Evolutionary conservation across 1,140 invertebrate species (phyloP).

Genomic region (Diprion similis): DNA sequence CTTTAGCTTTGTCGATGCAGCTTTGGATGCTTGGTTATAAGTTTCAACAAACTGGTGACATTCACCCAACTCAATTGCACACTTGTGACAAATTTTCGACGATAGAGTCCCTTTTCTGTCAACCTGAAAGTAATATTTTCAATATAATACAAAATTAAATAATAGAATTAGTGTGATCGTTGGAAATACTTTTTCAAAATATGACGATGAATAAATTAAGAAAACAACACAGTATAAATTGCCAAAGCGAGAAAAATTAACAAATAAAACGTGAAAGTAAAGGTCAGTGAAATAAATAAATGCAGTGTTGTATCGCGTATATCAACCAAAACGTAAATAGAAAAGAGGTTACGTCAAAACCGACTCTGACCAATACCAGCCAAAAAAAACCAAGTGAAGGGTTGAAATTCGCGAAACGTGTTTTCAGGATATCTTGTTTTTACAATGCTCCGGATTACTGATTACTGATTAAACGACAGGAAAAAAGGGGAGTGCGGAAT

Average conservation of each 20-base stretch:
- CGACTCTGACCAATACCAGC: too few species aligned
- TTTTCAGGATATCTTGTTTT: too few species aligned
- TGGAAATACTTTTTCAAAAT: neutral
- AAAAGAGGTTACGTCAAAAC: too few species aligned
- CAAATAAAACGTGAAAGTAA: neutral
- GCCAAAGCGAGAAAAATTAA: conserved; percentile 11
- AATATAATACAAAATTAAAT: too few species aligned
- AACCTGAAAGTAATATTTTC: neutral
- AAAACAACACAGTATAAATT: neutral
- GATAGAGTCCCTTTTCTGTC: conserved; percentile 33
- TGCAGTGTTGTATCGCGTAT: neutral
- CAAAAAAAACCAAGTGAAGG: too few species aligned
- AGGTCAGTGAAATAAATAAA: conserved; percentile 8
- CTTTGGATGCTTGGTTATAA: conserved; percentile 33
- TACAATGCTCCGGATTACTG: too few species aligned
- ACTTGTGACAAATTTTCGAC: conserved; percentile 55
- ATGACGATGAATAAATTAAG: neutral
- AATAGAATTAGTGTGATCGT: too few species aligned
- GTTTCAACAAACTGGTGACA: conserved; percentile 54
- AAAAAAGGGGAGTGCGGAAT: too few species aligned
- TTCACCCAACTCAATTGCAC: conserved; percentile 54
- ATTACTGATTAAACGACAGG: too few species aligned
- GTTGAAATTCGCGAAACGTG: too few species aligned
- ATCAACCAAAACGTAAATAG: too few species aligned
- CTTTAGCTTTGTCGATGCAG: neutral